Base-by-base conservation (phyloP, 2,888 invertebrate genomes). In the Dynastes tityus region DNA sequence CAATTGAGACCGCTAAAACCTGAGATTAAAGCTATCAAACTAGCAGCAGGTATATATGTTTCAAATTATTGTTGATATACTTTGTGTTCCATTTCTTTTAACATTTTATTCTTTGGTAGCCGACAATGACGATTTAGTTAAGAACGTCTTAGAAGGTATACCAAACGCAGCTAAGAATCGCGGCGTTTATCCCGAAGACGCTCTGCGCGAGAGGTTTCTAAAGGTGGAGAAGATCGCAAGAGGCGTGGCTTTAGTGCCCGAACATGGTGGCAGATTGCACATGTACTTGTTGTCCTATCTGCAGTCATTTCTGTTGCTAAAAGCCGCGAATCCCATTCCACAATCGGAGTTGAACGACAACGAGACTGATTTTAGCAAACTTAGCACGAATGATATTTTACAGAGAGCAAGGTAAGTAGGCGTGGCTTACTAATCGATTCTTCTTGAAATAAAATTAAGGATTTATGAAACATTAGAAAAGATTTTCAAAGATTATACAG, bases 171-270 rank as follows among this genome's bases (percentile, higher is more conserved):
- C 96, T 0, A 89, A 93, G 13, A 91, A 93, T 32, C 91, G 95
- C 73, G 98, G 98, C 5, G 95, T 98, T 22, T 96, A 93, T 87
- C 96, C 97, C 0, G 97, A 98, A 88, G 95, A 95, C 84, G 93
- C 95, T 5, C 90, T 99, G 45, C 92, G 95, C 78, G 95, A 96
- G 82, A 92, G 96, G 81, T 99, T 98, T 88, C 89, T 96, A 8
- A 93, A 93, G 89, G 93, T 97, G 83, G 95, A 96, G 86, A 91
- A 92, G 79, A 92, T 96, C 9, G 97, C 97, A 2, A 91, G 94
- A 78, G 93, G 94, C 82, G 93, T 98, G 75, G 97, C 98, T 0
- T 88, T 98, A 82, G 92, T 99, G 1, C 97, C 97, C 0, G 96
- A 95, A 78, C 92, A 93, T 16, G 97, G 98, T n/a, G 97, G 95